A percentile compares a stretch with the other conserved stretches of the same genome.
Conservation (phyloP, 2,888 invertebrate species). For the Drosophila kuntzei region DNA sequence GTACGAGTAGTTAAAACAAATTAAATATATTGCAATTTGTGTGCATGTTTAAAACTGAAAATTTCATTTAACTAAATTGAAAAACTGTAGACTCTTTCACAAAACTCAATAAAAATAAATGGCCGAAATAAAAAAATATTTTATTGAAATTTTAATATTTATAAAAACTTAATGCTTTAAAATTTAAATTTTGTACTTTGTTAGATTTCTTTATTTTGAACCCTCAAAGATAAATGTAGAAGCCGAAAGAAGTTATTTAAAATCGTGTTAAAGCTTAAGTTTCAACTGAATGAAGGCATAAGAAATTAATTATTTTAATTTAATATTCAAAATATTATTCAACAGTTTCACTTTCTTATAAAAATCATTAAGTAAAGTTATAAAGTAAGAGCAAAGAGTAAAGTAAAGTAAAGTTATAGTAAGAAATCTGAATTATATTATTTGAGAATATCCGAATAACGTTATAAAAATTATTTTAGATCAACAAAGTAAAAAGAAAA, state of each 20-base stretch:
- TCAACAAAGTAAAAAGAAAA: too few species aligned
- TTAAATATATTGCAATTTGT: slow-evolving; percentile 9
- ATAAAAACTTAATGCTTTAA: too few species aligned
- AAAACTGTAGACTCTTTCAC: neutral
- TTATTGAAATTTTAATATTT: neutral
- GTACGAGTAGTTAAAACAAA: neutral
- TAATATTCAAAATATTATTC: too few species aligned
- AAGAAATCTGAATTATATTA: neutral
- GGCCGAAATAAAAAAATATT: neutral
- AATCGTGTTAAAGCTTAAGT: neutral
- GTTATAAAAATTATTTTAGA: neutral
- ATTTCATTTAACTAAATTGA: neutral
- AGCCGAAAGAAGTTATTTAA: neutral
- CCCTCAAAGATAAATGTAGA: too few species aligned
- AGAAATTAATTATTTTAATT: too few species aligned
- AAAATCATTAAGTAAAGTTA: too few species aligned
- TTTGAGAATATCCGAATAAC: neutral
- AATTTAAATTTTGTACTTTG: too few species aligned
- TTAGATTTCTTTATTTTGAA: too few species aligned
- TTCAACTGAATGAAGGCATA: neutral
- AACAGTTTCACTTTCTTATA: too few species aligned
- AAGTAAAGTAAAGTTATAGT: too few species aligned
- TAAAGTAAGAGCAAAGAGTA: too few species aligned
- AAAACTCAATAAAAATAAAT: neutral
- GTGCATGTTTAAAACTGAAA: slow-evolving; percentile 1